Conservation (phyloP, 1,140 invertebrate genomes). For the Diorhabda carinulata region DNA sequence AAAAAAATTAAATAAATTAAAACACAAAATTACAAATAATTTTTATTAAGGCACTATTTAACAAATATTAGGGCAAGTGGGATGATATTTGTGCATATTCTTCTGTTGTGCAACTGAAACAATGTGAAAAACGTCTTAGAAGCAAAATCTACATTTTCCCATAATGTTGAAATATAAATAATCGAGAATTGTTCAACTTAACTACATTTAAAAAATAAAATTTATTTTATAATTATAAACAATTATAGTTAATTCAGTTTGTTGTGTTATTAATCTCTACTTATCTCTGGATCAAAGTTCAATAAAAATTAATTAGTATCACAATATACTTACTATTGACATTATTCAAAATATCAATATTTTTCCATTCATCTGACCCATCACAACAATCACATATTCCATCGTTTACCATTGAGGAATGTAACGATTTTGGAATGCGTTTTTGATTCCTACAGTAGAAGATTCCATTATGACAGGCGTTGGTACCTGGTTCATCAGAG, state of each 20-base stretch:
- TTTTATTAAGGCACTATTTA: not conserved
- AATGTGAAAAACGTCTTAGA: not conserved
- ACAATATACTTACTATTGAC: constrained; percentile 14
- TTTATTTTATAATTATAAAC: not conserved
- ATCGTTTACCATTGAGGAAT: constrained; percentile 78
- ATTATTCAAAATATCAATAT: constrained; percentile 46
- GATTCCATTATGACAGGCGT: constrained; percentile 68
- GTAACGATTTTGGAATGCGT: constrained; percentile 48
- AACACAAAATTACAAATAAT: too few species aligned
- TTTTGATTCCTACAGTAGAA: constrained; percentile 31
- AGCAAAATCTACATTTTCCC: not conserved
- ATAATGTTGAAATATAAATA: not conserved
- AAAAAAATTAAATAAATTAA: too few species aligned
- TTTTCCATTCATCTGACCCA: constrained; percentile 65
- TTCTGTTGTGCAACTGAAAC: constrained; percentile 4
- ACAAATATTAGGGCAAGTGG: constrained; percentile 4
- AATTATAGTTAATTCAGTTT: not conserved
- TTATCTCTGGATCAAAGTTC: constrained; percentile 11
- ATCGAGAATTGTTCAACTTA: not conserved
- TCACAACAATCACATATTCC: constrained; percentile 91
- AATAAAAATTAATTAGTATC: constrained; percentile 12
- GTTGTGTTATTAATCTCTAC: not conserved
- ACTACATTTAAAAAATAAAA: not conserved
- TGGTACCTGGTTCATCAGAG: constrained; percentile 86
- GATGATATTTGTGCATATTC: constrained; percentile 7